phyloP scores from a whole-genome alignment of 2,797 vertebrate species.

The Sebastes hubbsi region DNA sequence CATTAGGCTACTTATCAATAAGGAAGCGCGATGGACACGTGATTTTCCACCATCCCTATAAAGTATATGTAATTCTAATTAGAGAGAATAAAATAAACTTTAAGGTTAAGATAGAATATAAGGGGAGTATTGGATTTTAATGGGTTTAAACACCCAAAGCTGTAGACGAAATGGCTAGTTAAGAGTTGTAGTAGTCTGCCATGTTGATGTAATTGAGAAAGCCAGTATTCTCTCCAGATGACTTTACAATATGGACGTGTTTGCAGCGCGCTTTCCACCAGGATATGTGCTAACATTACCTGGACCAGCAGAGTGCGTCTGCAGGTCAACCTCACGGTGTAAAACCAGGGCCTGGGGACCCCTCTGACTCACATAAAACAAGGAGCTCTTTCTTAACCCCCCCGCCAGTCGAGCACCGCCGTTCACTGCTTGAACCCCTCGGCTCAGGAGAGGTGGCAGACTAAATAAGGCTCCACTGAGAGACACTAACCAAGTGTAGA shows the following conservation, averaged over 20 bases:
- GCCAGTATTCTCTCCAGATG: not conserved
- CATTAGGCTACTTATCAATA: no score
- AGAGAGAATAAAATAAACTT: no score
- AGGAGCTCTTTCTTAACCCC: constrained; percentile 60
- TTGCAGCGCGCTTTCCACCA: not conserved
- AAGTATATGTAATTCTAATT: no score
- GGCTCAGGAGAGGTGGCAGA: constrained; percentile 51
- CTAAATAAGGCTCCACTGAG: constrained; percentile 56
- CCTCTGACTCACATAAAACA: constrained; percentile 42
- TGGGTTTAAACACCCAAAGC: not conserved
- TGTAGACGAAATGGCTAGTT: not conserved
- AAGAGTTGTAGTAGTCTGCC: not conserved
- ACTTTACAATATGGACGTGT: not conserved
- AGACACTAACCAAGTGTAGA: constrained; percentile 50
- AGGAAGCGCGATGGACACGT: no score
- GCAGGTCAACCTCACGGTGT: constrained; percentile 26
- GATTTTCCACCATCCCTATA: no score
- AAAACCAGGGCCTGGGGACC: constrained; percentile 23
- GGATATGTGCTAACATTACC: not conserved
- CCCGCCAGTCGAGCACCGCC: constrained; percentile 17
- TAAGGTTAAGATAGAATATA: no score
- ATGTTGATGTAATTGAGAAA: not conserved
- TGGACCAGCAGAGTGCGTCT: not conserved
- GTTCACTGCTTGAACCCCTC: constrained; percentile 24
- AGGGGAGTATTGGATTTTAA: not conserved